A percentile compares a stretch with the other conserved stretches of the same genome.
Conservation (phyloP, 2,797 vertebrate species). For the Psittacula derbiana region DNA sequence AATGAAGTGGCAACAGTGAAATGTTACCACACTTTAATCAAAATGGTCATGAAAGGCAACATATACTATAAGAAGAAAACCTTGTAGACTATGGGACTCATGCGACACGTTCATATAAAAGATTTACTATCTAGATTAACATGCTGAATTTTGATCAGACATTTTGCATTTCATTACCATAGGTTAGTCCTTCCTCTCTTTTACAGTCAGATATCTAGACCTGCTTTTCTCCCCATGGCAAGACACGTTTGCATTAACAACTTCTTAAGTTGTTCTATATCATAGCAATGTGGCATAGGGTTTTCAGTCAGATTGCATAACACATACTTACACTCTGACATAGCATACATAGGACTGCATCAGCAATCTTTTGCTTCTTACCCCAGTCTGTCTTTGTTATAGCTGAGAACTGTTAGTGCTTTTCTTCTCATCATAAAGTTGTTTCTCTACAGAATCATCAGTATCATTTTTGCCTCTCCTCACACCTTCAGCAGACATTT, state of each 20-base stretch:
- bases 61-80: background rate
- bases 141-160: constrained; percentile 56
- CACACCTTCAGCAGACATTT: background rate
- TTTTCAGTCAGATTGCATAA: background rate
- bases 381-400: background rate
- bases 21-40: background rate
- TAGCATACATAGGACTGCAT: background rate
- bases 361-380: background rate
- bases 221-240: constrained; percentile 27
- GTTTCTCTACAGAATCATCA: background rate
- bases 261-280: background rate
- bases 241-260: constrained; percentile 48
- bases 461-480: background rate
- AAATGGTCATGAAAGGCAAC: constrained; percentile 26
- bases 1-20: background rate
- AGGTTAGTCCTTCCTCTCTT: background rate
- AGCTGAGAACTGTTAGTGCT: background rate
- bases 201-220: constrained; percentile 39
- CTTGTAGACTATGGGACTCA: background rate
- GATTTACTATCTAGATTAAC: constrained; percentile 57
- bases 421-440: background rate
- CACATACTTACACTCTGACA: background rate
- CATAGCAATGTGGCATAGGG: background rate
- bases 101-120: constrained; percentile 44
- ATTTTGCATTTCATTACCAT: constrained; percentile 55